Evolutionary conservation across 2,888 invertebrate genomes (phyloP), one percentile per base, ranked within the genome.

Genomic region (Tachina fera): DNA sequence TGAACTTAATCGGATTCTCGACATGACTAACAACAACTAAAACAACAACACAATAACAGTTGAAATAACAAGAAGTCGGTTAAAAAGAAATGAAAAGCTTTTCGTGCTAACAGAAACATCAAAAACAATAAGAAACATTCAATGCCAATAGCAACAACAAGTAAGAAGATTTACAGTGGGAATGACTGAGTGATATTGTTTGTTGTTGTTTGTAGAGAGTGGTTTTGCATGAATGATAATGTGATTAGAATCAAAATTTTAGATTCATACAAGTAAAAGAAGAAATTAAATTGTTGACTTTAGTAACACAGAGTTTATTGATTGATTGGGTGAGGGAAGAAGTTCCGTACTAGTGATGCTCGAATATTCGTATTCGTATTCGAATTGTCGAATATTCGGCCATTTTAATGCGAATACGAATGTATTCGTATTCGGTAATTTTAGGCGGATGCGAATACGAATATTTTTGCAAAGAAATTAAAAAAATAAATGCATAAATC

Each of bases 1-100:
- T 74, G 58, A 56, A 60, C 56, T 81, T 74, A 70, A 70, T 63
- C 74, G 41, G 58, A 58, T 85, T 85, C 85, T 82, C 65, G 58
- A n/a, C 71, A 82, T 31, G 31, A 31, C 31, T 31, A 78, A 31
- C 65, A 72, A 45, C 51, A 76, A 65, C 10, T 56, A 75, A 19
- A 49, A 43, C 16, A 75, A 75, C 56, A 81, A 47, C 14, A 31
- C 5, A 31, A 31, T 31, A 31, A 6, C 31, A 31, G 31, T 31
- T 6, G 31, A 31, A 1, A 31, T 5, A 31, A 31, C 31, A 31
- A 31, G 31, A 31, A 31, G 5, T 31, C 31, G 31, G 31, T 6
- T 31, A 10, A 22, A 80, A 56, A 72, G 72, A 80, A 72, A 80
- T 72, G 47, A 72, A 72, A 58, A 76, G 19, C 58, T 39, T 53